Evolutionary conservation across 2,797 vertebrate genomes (phyloP), one percentile per base, ranked within the genome.

Genomic region (Nyctalus aviator): DNA sequence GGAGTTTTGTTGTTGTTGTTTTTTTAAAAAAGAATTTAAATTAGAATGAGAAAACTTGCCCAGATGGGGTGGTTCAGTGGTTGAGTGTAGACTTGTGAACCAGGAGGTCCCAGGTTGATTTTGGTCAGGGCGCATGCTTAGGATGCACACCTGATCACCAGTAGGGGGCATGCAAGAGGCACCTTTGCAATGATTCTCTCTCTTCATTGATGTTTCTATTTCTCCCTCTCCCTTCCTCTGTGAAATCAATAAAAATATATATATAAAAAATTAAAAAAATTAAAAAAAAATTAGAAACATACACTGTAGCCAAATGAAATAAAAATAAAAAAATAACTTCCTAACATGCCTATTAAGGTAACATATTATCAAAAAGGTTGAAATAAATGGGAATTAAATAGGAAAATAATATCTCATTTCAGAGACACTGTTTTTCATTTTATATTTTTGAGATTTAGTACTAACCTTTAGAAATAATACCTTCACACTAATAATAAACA

Each of bases 361-460:
- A 83, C 25, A 69, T 64, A 23, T 87, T 78, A 82, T 30, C 15
- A 72, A 48, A 83, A 88, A 92, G 84, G 30, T 79, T 6, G 48
- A 68, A 81, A 82, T 72, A 73, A 84, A 32, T 23, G 11, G 50
- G 25, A 78, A 53, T 90, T 72, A 87, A 88, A 91, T 35, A 59
- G 3, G 18, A 83, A 78, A 91, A 6, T 62, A 83, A 23, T 90
- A 64, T 32, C 11, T 83, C 76, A 57, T 73, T 8, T 53, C 5
- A 75, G 15, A 91, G 13, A 72, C 17, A 77, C 8, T 41, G 27
- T 62, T 89, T 66, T 37, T 73, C 41, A 68, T 73, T 92, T 83
- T 57, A 66, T 1, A 50, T 79, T 77, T 93, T 88, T 9, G 23
- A 18, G 35, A 83, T 78, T 66, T 66, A 76, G 1, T 62, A 30